Percentiles rank a stretch among this genome's conserved stretches.
Conservation (phyloP, 2,113 vertebrate species). For the Microtus ochrogaster region DNA sequence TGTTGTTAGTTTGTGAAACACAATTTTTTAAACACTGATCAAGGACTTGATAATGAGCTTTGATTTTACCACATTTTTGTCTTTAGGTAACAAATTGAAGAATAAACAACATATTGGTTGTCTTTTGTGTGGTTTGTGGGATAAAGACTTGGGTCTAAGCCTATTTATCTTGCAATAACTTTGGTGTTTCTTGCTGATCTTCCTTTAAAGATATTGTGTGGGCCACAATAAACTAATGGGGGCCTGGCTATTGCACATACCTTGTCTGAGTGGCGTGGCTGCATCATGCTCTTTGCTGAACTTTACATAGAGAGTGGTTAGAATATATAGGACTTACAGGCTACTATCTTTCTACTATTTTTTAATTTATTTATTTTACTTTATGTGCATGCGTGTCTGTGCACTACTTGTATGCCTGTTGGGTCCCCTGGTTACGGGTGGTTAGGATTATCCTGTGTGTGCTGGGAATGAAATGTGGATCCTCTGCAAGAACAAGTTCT, state of each 20-base stretch:
- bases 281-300: neutral
- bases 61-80: neutral
- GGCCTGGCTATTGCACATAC: neutral
- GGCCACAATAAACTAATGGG: neutral
- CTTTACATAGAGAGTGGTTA: neutral
- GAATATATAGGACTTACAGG: neutral
- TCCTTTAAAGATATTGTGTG: neutral
- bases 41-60: neutral
- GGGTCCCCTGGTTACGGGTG: neutral
- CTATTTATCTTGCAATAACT: constrained; percentile 8
- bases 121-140: neutral
- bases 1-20: neutral
- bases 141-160: neutral
- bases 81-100: neutral
- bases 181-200: constrained; percentile 8
- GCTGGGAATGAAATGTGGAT: neutral
- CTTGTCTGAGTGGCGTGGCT: neutral
- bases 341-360: neutral
- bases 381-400: neutral
- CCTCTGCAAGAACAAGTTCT: neutral
- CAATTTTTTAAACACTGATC: neutral
- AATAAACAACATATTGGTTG: neutral
- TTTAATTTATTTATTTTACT: neutral
- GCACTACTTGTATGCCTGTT: neutral
- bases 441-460: neutral